Evolutionary conservation across 2,797 vertebrate species (phyloP).

Genomic region (Enteromius treurensis): DNA sequence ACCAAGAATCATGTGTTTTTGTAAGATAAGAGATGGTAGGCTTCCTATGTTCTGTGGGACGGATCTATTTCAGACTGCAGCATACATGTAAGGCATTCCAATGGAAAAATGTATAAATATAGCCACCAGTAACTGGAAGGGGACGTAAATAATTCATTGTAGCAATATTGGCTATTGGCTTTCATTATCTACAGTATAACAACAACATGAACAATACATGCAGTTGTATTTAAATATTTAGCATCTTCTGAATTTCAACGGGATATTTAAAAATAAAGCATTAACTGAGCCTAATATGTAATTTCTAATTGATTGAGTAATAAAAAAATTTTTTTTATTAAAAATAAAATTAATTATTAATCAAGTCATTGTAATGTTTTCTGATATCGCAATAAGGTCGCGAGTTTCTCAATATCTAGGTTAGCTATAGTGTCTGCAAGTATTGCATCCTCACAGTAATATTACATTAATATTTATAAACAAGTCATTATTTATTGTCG

Average conservation of each 20-base stretch:
- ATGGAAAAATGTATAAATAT: background rate
- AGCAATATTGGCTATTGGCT: background rate
- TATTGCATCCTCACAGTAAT: background rate
- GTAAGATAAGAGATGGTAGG: background rate
- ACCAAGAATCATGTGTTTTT: background rate
- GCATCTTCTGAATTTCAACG: background rate
- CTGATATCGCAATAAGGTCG: background rate
- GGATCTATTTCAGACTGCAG: background rate
- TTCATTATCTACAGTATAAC: background rate
- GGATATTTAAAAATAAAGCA: background rate
- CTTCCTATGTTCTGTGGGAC: background rate
- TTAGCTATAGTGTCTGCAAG: background rate
- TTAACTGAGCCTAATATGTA: background rate
- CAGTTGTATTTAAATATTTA: background rate
- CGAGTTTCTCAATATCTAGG: background rate
- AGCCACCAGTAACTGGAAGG: background rate
- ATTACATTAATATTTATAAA: background rate
- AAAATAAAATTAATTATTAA: background rate
- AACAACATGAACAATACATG: background rate
- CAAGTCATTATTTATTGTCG: background rate
- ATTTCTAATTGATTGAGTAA: background rate
- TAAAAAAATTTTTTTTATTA: background rate
- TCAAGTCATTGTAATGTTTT: background rate
- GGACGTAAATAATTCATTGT: background rate
- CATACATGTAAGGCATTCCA: background rate